Conservation (phyloP, 2,888 invertebrate species). For the Megaustenia siamemsis region DNA sequence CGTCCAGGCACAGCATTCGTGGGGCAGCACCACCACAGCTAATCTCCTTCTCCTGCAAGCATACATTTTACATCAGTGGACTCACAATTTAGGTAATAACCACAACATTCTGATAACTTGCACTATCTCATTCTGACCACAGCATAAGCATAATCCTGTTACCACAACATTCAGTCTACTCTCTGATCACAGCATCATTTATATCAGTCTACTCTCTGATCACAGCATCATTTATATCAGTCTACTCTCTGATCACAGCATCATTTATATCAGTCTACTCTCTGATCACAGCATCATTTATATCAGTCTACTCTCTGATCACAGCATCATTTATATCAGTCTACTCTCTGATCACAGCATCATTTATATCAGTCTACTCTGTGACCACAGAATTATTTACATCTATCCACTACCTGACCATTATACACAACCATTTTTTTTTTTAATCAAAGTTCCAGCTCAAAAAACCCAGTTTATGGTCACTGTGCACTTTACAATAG, state of each 20-base stretch:
- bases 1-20: conserved; percentile 94
- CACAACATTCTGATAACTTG: no score
- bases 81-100: neutral
- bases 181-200: neutral
- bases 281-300: no score
- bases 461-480: neutral
- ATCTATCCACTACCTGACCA: neutral
- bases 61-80: neutral
- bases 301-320: no score
- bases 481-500: no score
- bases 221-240: no score
- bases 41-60: conserved; percentile 85
- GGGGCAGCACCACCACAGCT: conserved; percentile 93
- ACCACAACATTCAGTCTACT: neutral
- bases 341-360: no score
- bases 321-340: no score
- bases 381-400: neutral
- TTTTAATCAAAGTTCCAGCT: neutral
- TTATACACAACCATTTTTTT: neutral
- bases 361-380: neutral
- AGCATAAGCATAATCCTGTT: no score
- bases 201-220: no score
- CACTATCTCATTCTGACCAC: neutral
- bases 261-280: no score
- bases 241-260: no score